Evolutionary conservation across 2,888 invertebrate genomes (phyloP), one percentile per base, ranked within the genome.

Genomic region (Scaptomyza cyrtandrae): DNA sequence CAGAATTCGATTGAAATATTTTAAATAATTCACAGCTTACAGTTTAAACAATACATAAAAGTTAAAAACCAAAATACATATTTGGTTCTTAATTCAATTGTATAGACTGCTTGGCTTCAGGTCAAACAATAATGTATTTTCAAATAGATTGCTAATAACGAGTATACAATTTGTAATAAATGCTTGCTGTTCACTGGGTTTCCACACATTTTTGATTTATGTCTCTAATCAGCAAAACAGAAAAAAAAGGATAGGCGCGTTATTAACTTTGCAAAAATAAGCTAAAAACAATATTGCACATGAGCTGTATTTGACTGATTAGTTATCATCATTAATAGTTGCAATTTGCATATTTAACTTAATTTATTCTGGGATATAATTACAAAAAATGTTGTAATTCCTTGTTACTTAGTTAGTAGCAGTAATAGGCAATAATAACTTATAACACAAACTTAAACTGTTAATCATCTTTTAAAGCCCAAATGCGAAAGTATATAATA

Each of bases 51-150:
- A 50, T 57, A 29, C 14, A 49, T 54, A 29, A 70, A 43, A 55
- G 14, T 14, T 60, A 65, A 61, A 61, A 64, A 31, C 43, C 46
- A 31, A 53, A 59, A 35, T 45, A 27, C 33, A 56, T 35, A 50
- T 41, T 24, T 24, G 24, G 24, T 24, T 1, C 4, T 24, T 24
- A 24, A 24, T 24, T 24, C 24, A 24, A 24, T 48, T 19, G 16
- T 19, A 44, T 35, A 13, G 29, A 31, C 33, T 13, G 27, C 9
- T 43, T 65, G 41, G 11, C 19, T 10, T 16, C 0, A 11, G 65
- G 31, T 31, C 44, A 55, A 65, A 16, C n/a, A 14, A 44, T 49
- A 16, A 4, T 50, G 45, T 49, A 24, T 37, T 5, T 11, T 24
- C 19, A 29, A 19, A 24, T 24, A 24, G 5, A 24, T 24, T 24